Conservation (phyloP, 2,888 invertebrate genomes). For the Mechanitis messenoides region DNA sequence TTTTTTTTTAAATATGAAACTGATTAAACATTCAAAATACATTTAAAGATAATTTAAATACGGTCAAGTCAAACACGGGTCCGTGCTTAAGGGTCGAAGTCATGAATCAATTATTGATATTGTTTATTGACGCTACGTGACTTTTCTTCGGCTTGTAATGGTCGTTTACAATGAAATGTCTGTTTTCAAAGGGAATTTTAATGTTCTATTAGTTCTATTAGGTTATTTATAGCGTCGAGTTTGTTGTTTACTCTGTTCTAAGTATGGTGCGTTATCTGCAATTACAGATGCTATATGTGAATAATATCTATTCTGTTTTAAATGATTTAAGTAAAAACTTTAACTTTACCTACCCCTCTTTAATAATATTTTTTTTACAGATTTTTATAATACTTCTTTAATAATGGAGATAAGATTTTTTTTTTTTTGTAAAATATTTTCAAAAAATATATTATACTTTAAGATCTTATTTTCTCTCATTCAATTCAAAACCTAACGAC, state of each 20-base stretch:
- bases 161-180: conserved; percentile 16
- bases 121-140: conserved; percentile 53
- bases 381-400: too few species aligned
- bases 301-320: too few species aligned
- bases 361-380: too few species aligned
- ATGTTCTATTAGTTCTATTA: neutral
- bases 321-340: too few species aligned
- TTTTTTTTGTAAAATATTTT: too few species aligned
- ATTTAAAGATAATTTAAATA: conserved; percentile 61
- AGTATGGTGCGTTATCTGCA: too few species aligned
- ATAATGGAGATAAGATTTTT: too few species aligned
- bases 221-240: neutral
- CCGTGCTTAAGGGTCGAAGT: conserved; percentile 55
- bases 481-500: too few species aligned
- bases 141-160: conserved; percentile 26
- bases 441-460: too few species aligned
- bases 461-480: too few species aligned
- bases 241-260: neutral
- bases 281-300: too few species aligned
- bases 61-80: conserved; percentile 41
- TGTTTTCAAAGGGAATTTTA: neutral
- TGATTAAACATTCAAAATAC: conserved; percentile 40
- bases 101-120: conserved; percentile 45
- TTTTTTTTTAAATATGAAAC: neutral
- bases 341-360: too few species aligned